Percentiles rank a stretch among this genome's conserved stretches.
phyloP scores from a whole-genome alignment of 1,140 invertebrate species.

The Trachymyrmex cornetzi region DNA sequence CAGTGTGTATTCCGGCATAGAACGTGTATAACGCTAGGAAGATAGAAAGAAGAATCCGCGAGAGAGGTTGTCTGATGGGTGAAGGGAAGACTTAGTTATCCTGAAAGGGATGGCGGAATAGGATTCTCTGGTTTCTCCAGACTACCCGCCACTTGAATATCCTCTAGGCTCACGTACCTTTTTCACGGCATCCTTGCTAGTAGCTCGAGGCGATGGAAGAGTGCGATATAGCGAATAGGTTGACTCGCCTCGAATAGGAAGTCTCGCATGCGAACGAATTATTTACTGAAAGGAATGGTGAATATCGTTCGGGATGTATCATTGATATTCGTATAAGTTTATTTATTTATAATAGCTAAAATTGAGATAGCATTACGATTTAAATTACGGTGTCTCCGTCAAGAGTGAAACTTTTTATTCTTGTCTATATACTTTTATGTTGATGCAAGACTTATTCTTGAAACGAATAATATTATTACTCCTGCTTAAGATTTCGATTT shows the following conservation, averaged over 20 bases:
- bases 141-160: conserved; percentile 30
- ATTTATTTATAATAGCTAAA: not conserved
- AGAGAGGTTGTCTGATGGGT: conserved; percentile 59
- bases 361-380: not conserved
- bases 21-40: not conserved
- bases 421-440: not conserved
- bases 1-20: not conserved
- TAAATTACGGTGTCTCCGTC: not conserved
- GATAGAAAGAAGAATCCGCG: conserved; percentile 34
- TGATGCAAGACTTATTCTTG: not conserved
- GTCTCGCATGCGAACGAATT: conserved; percentile 22
- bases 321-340: conserved; percentile 8
- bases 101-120: conserved; percentile 66
- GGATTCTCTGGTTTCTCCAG: conserved; percentile 69
- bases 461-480: not conserved
- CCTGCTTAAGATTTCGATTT: not conserved
- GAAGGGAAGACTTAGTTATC: conserved; percentile 76
- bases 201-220: conserved; percentile 49
- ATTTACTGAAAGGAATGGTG: not conserved
- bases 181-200: conserved; percentile 50
- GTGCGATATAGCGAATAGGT: conserved; percentile 46
- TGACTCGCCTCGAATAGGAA: conserved; percentile 20
- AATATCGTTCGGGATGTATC: not conserved
- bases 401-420: not conserved
- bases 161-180: conserved; percentile 66